A percentile compares a stretch with the other conserved stretches of the same genome.
These are phyloP conservation scores for Romanogobio albipinnatus DNA, from an alignment of 2,113 vertebrate species.

Conservation along the genomic window DNA sequence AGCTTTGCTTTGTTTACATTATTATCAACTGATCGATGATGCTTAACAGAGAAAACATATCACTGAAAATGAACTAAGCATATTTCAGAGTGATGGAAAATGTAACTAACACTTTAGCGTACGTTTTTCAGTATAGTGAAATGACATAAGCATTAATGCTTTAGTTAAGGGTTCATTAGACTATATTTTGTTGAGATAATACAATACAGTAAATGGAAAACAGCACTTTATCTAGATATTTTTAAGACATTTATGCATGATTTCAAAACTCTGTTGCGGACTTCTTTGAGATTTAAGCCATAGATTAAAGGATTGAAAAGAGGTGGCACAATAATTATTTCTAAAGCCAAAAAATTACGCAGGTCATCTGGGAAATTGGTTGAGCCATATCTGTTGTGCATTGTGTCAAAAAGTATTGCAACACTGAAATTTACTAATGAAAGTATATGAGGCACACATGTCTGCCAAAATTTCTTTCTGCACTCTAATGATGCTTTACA, in stretches of 20 bases:
- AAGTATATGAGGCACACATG: slow-evolving; percentile 43
- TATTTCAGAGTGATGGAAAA: neutral
- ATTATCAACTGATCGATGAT: neutral
- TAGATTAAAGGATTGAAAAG: slow-evolving; percentile 45
- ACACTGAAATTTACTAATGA: slow-evolving; percentile 42
- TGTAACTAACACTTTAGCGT: neutral
- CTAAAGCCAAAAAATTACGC: slow-evolving; percentile 36
- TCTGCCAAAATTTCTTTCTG: slow-evolving; percentile 47
- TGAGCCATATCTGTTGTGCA: slow-evolving; percentile 45
- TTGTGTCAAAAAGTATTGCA: slow-evolving; percentile 44
- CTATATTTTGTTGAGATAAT: neutral
- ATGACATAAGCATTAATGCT: neutral
- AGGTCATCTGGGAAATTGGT: slow-evolving; percentile 39
- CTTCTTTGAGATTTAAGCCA: slow-evolving; percentile 41
- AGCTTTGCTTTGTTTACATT: neutral
- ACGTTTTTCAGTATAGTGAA: neutral
- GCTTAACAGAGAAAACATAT: neutral
- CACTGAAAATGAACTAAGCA: neutral
- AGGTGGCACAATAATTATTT: slow-evolving; percentile 44
- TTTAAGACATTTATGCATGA: neutral
- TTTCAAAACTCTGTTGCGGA: slow-evolving; percentile 19
- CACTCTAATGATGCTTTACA: slow-evolving; percentile 37
- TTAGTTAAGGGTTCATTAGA: neutral
- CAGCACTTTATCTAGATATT: neutral
- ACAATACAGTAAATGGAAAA: neutral